Percentiles rank a stretch among this genome's conserved stretches.
phyloP scores from a whole-genome alignment of 1,140 invertebrate species.

The Euura saliciscinereae region DNA sequence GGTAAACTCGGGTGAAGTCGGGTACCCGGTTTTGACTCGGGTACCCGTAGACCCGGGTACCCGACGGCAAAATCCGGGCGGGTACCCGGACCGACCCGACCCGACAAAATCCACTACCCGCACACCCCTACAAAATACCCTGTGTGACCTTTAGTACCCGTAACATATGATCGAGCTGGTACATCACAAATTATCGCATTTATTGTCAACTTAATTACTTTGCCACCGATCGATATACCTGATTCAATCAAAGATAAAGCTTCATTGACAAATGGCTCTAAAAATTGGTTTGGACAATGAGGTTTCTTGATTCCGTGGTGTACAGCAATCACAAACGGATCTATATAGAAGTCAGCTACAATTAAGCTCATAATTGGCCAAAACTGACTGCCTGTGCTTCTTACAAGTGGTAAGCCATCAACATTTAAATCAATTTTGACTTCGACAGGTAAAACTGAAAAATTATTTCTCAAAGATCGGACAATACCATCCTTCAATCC shows the following conservation, averaged over 20 bases:
- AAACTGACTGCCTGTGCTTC: constrained; percentile 23
- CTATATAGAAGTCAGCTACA: constrained; percentile 21
- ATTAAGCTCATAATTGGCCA: constrained; percentile 27
- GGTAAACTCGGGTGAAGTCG: too few relatives aligned
- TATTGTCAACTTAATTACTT: background rate
- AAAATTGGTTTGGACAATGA: constrained; percentile 22
- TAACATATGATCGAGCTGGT: constrained; percentile 45
- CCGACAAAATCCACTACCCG: too few relatives aligned
- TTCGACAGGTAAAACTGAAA: constrained; percentile 5
- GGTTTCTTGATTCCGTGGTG: constrained; percentile 26
- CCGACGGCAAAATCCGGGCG: too few relatives aligned
- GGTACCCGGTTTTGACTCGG: too few relatives aligned
- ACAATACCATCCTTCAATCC: constrained; percentile 13
- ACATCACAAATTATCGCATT: constrained; percentile 29
- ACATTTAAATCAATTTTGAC: constrained; percentile 16
- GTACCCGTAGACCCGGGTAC: too few relatives aligned
- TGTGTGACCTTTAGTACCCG: constrained; percentile 41
- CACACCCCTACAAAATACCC: too few relatives aligned
- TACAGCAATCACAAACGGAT: constrained; percentile 26
- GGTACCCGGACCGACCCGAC: too few relatives aligned
- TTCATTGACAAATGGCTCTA: constrained; percentile 24
- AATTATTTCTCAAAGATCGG: constrained; percentile 17
- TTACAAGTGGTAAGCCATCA: constrained; percentile 25
- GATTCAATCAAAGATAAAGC: background rate
- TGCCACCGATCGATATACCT: background rate